phyloP scores from a whole-genome alignment of 2,888 invertebrate species.

The Paralinhomoeus sp. region DNA sequence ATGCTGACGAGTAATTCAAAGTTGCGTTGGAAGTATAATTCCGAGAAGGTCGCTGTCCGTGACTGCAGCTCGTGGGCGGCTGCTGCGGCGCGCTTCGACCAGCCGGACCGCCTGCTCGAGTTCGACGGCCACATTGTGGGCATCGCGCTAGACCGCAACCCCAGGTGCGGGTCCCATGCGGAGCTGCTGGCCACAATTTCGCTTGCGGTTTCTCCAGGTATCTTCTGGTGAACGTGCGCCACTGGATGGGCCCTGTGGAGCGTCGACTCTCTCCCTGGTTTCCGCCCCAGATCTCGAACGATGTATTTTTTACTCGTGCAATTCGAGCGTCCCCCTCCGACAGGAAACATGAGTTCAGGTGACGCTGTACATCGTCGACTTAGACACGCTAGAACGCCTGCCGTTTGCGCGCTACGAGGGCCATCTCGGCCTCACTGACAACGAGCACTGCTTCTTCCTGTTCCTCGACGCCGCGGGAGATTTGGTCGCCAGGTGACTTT shows the following conservation, averaged over 20 bases:
- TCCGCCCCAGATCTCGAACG: not conserved
- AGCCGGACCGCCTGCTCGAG: conserved; percentile 54
- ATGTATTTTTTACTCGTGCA: conserved; percentile 18
- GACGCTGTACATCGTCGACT: conserved; percentile 61
- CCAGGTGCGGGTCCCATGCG: too few relatives aligned
- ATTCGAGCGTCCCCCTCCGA: too few relatives aligned
- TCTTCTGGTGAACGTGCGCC: not conserved
- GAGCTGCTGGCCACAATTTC: too few relatives aligned
- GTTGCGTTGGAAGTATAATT: too few relatives aligned
- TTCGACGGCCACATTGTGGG: conserved; percentile 64
- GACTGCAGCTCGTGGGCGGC: not conserved
- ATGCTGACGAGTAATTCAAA: too few relatives aligned
- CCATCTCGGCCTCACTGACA: conserved; percentile 58
- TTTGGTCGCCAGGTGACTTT: conserved; percentile 49
- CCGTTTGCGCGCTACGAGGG: conserved; percentile 33
- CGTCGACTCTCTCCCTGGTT: not conserved
- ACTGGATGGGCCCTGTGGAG: not conserved
- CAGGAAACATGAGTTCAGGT: too few relatives aligned
- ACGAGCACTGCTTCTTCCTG: conserved; percentile 62
- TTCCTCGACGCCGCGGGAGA: conserved; percentile 57
- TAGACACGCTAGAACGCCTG: conserved; percentile 41
- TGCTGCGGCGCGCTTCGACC: conserved; percentile 30
- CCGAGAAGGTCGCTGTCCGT: too few relatives aligned
- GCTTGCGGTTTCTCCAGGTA: not conserved
- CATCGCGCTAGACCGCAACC: conserved; percentile 50